These are phyloP conservation scores for Amblyraja radiata DNA, from an alignment of 2,797 vertebrate genomes.

Conservation along the genomic window DNA sequence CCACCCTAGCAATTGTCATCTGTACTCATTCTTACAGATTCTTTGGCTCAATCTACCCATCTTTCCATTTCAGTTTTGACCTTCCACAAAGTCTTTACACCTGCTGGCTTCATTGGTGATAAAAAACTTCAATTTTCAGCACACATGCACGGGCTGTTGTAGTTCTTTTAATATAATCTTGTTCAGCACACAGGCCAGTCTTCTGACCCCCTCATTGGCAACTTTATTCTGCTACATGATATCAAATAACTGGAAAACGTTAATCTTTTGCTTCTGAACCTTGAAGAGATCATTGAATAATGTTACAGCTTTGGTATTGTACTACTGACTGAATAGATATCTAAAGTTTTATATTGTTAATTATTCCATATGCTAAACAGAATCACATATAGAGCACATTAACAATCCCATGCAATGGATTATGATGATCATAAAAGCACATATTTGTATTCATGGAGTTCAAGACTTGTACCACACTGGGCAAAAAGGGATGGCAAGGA, in stretches of 20 bases:
- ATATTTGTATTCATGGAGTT: background rate
- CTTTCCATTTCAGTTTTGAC: conserved; percentile 19
- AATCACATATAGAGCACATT: background rate
- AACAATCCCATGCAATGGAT: background rate
- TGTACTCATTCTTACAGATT: background rate
- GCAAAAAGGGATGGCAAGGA: no score
- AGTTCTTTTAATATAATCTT: background rate
- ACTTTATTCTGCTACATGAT: background rate
- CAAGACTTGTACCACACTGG: no score
- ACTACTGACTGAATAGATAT: background rate
- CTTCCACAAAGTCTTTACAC: background rate
- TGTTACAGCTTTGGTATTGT: background rate
- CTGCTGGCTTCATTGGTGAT: background rate
- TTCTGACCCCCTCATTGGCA: background rate
- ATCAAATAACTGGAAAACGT: background rate
- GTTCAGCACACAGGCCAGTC: background rate
- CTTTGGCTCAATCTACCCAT: background rate
- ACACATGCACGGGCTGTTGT: background rate
- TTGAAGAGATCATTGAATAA: background rate
- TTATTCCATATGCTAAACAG: background rate
- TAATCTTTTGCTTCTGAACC: background rate
- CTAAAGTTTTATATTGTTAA: background rate
- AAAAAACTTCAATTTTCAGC: background rate
- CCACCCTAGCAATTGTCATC: background rate
- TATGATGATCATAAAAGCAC: background rate